Evolutionary conservation across 2,113 vertebrate species (phyloP).

Genomic region (Malurus alboscapulatus): DNA sequence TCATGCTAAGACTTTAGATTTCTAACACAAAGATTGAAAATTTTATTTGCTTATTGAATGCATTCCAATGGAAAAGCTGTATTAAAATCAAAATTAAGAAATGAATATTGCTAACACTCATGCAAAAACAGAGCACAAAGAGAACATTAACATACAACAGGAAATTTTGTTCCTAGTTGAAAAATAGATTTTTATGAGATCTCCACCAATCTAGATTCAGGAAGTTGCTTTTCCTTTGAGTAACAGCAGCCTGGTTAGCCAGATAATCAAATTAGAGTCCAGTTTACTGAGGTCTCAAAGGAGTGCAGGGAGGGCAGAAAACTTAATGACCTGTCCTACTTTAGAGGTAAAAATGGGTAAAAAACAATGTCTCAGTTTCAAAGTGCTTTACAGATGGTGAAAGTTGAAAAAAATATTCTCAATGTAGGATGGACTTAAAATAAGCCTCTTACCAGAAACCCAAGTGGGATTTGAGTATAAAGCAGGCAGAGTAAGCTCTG

Average conservation of each 20-base stretch:
- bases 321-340: neutral
- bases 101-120: neutral
- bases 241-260: neutral
- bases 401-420: neutral
- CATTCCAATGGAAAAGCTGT: neutral
- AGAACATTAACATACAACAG: neutral
- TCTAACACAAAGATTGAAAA: slow-evolving; percentile 8
- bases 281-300: neutral
- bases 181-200: neutral
- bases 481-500: neutral
- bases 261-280: neutral
- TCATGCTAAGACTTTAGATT: neutral
- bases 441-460: neutral
- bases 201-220: slow-evolving; percentile 42
- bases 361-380: rapidly evolving
- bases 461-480: neutral
- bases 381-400: neutral
- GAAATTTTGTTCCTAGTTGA: slow-evolving; percentile 38
- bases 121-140: slow-evolving; percentile 32
- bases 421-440: neutral
- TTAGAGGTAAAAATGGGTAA: neutral
- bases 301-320: neutral
- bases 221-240: neutral
- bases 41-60: neutral
- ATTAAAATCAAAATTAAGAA: neutral